These are phyloP conservation scores for Pyrrhia umbra DNA, from an alignment of 2,888 invertebrate species.

Conservation along the genomic window DNA sequence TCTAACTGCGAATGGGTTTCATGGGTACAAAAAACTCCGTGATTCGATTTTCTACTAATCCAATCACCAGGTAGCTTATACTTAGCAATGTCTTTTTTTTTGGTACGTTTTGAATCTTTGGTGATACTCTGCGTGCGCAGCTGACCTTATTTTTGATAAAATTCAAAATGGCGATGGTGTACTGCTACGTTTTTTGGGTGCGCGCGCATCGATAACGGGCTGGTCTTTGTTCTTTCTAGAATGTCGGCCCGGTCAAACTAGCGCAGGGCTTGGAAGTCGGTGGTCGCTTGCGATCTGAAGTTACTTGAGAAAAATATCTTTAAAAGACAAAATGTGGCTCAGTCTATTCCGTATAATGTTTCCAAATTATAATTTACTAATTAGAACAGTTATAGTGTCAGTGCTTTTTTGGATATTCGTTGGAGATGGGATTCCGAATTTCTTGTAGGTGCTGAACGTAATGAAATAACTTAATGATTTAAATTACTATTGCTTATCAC, in stretches of 20 bases:
- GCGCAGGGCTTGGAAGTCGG: background rate
- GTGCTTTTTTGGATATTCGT: background rate
- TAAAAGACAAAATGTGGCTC: background rate
- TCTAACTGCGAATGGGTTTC: no score
- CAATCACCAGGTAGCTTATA: no score
- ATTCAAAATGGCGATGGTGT: conserved; percentile 9
- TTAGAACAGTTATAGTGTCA: background rate
- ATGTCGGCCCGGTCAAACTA: conserved; percentile 1
- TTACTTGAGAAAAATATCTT: background rate
- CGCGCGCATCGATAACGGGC: conserved; percentile 12
- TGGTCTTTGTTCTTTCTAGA: conserved; percentile 10
- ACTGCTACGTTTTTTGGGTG: background rate
- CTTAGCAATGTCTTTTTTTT: no score
- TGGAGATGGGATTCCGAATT: background rate
- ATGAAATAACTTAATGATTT: no score
- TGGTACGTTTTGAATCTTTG: no score
- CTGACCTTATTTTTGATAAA: background rate
- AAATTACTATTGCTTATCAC: background rate
- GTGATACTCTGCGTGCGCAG: background rate
- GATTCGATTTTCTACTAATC: no score
- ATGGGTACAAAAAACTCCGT: no score
- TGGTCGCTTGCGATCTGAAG: background rate
- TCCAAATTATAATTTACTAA: background rate
- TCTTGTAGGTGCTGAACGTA: background rate
- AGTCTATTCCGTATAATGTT: background rate